Base-by-base conservation (phyloP, 2,888 invertebrate genomes). In the Sinhomidia bicolor region DNA sequence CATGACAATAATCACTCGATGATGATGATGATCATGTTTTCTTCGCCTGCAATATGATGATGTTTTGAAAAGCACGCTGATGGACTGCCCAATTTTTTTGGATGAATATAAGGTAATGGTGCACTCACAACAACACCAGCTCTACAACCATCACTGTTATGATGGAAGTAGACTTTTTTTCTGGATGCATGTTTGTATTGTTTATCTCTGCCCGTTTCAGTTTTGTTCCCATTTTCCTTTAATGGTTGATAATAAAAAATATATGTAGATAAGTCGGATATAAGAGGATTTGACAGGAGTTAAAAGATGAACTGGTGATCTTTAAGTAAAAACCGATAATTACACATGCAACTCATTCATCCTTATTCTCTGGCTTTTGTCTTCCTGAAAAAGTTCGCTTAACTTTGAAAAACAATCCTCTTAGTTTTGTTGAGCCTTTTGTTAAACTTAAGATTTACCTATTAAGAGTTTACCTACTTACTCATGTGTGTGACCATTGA, bases 251-350 rank as follows among this genome's bases (percentile, higher is more conserved):
- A 17, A 54, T 54, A 20, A 1, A 12, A n/a, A 14, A 36, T 3
- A 9, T 14, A 68, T 5, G 12, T 68, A 23, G 71, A 7, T 36
- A 36, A 36, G 36, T 36, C 7, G 7, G 36, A 7, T 36, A 36
- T 12, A 44, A 74, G 5, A 14, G 47, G 14, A 47, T 26, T 1
- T 74, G 47, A 47, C 74, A 44, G 36, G 47, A 47, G 23, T 26
- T 20, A 44, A 20, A 36, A 26, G 5, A n/a, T 4, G 4, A 12
- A 60, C 20, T 20, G 1, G 9, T 9, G 65, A 17, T 20, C n/a
- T 14, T n/a, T 44, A 65, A 62, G 80, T n/a, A 57, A 74, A 83
- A 74, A 5, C 84, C 44, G 71, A 84, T 84, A 76, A 76, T 84
- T 84, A 84, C 29, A 74, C 47, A 76, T 71, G 41, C 26, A 68